Evolutionary conservation across 2,888 invertebrate genomes (phyloP), one percentile per base, ranked within the genome.

Genomic region (Agrochola lychnidis): DNA sequence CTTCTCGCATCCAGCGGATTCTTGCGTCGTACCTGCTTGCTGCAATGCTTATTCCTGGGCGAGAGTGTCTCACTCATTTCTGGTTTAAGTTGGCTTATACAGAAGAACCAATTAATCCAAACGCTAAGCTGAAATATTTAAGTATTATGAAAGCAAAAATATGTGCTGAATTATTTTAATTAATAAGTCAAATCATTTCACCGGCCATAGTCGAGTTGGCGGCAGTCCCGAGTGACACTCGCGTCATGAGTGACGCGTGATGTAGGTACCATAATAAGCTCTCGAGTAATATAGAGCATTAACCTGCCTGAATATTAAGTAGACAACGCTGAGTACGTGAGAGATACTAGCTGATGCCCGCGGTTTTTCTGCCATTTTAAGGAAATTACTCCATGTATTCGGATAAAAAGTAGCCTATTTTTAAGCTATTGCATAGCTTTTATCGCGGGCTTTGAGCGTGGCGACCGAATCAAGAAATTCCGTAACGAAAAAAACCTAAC

Each of bases 231-330:
- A 68, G 62, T 51, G 79, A 25, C 83, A 61, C 69, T 79, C 59
- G 7, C 51, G 19, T 56, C 59, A 61, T 25, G 57, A 66, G 79
- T 73, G 76, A 80, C 76, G 70, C 71, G 72, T 83, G 80, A 79
- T 66, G 48, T 70, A 80, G 83, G 76, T 80, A 63, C 62, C 19
- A 25, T 83, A 57, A 76, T 74, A 70, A 76, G 71, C 74, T 57
- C 57, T 79, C 25, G n/a, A 53, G 51, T 59, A 61, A 66, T 62
- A 40, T n/a, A 61, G 82, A 71, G 61, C 64, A 56, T 48, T 78
- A 73, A 71, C 59, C 73, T 64, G 70, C 22, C 36, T 59, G 71
- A 81, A 81, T 81, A 81, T 81, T 68, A 67, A 76, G 61, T 68
- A 42, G 40, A n/a, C 14, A 56, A 10, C 22, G 51, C 40, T 63